A percentile compares a stretch with the other conserved stretches of the same genome.
Evolutionary conservation across 2,797 vertebrate species (phyloP).

Genomic region (Sebastes steindachneri): DNA sequence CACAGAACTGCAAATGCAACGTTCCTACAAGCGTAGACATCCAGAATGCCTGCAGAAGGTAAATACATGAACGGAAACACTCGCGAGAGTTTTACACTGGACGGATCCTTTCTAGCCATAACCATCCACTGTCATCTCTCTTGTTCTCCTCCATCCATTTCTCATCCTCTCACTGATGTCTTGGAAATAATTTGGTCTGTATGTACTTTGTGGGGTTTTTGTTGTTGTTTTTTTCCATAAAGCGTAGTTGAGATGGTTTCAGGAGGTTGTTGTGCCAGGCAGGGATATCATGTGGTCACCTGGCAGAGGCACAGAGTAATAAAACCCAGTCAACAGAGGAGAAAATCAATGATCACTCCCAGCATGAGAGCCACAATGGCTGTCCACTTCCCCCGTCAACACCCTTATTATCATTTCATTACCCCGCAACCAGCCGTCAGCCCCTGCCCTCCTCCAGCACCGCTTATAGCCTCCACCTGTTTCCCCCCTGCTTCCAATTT

Average conservation of each 20-base stretch:
- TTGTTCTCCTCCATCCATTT: not conserved
- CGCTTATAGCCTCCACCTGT: conserved; percentile 35
- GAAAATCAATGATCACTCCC: conserved; percentile 82
- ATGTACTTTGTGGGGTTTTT: not conserved
- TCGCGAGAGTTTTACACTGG: too few relatives aligned
- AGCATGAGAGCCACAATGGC: conserved; percentile 54
- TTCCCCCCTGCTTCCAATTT: conserved; percentile 6
- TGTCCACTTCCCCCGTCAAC: conserved; percentile 67
- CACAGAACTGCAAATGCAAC: too few relatives aligned
- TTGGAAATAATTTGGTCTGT: conserved; percentile 21
- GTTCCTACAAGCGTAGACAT: too few relatives aligned
- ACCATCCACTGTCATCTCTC: conserved; percentile 13
- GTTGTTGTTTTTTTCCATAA: not conserved
- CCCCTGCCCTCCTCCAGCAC: conserved; percentile 7
- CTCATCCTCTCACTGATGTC: conserved; percentile 1
- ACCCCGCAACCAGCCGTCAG: conserved; percentile 55
- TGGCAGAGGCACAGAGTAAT: conserved; percentile 70
- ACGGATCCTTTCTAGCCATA: too few relatives aligned
- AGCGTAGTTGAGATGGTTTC: not conserved
- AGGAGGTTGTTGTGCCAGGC: conserved; percentile 8
- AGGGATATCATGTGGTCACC: conserved; percentile 57
- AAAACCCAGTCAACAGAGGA: conserved; percentile 76
- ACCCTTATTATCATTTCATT: conserved; percentile 79
- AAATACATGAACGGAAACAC: too few relatives aligned
- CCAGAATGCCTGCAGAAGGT: too few relatives aligned